Evolutionary conservation across 2,888 invertebrate genomes (phyloP), one percentile per base, ranked within the genome.

Genomic region (Ashinkailepas kermadecensis): DNA sequence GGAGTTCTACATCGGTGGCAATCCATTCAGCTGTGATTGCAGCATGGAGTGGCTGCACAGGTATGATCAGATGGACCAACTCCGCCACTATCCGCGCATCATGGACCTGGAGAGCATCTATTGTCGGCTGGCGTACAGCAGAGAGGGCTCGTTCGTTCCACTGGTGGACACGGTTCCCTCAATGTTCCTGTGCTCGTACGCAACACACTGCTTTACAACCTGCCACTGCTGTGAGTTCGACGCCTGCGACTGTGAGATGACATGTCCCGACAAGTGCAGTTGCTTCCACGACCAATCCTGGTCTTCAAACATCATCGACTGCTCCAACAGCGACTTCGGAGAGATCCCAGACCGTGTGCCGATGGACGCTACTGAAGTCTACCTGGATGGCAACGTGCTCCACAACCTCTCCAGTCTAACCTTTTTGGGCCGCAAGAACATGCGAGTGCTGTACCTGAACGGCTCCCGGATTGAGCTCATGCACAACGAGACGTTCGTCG

Each of bases 221-320:
- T 96, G 95, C 87, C 93, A 94, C 86, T 96, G 95, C 86, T 96
- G 95, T 88, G 95, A 95, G 87, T 96, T 94, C 87, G 95, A 95
- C 86, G 94, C 94, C 64, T 96, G 95, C 87, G 95, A 96, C 88
- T 96, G 95, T 89, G 94, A 95, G 90, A 95, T 95, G 93, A 94
- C 93, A 81, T 96, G 95, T 86, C 95, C 95, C 56, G 90, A 90
- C 82, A 94, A 94, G 86, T 96, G 95, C 88, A 93, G 93, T 82
- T 96, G 95, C 88, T 95, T 94, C 88, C 94, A 94, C 87, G 95
- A 95, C 88, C 93, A 94, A 86, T 92, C 93, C 56, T 95, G 94
- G 93, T 91, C 92, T 78, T 93, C 94, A 39, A 95, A 95, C 88
- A 93, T 95, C 80, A 94, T 95, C 81, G 94, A 94, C 87, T 95